Evolutionary conservation across 2,888 invertebrate genomes (phyloP).

Genomic region (Drosophila conformis): DNA sequence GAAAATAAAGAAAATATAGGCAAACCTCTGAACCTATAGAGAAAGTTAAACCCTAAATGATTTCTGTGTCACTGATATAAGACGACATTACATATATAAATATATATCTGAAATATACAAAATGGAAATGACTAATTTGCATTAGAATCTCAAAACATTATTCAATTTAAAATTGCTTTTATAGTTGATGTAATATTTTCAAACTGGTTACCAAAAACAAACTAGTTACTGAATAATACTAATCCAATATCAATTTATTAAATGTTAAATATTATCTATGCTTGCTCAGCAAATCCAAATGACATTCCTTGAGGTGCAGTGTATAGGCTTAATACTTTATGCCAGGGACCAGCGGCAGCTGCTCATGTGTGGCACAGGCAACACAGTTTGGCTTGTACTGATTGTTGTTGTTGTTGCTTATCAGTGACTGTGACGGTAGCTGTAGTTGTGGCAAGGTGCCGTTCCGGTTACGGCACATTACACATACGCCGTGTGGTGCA

Average conservation of each 20-base stretch:
- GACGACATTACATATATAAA: too few relatives aligned
- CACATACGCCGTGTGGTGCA: slow-evolving; percentile 53
- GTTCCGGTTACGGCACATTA: slow-evolving; percentile 46
- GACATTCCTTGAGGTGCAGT: neutral
- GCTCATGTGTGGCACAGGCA: slow-evolving; percentile 57
- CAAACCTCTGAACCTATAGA: neutral
- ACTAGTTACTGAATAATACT: neutral
- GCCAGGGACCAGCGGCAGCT: slow-evolving; percentile 24
- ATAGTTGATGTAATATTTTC: too few relatives aligned
- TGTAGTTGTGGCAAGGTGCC: slow-evolving; percentile 17
- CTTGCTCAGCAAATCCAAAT: neutral
- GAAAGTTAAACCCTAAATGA: neutral
- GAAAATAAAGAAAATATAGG: neutral
- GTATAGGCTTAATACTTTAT: slow-evolving; percentile 26
- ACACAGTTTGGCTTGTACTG: slow-evolving; percentile 30
- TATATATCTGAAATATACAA: neutral
- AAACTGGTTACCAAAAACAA: too few relatives aligned
- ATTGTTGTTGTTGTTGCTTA: slow-evolving; percentile 22
- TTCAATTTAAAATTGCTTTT: too few relatives aligned
- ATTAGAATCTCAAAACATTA: neutral
- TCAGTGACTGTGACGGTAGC: slow-evolving; percentile 15
- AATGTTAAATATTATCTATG: neutral
- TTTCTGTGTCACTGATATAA: too few relatives aligned
- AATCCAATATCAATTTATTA: neutral
- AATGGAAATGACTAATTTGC: neutral